Percentiles rank a stretch among this genome's conserved stretches.
These are phyloP conservation scores for Eristalis pertinax DNA, from an alignment of 2,888 invertebrate genomes.

Conservation along the genomic window DNA sequence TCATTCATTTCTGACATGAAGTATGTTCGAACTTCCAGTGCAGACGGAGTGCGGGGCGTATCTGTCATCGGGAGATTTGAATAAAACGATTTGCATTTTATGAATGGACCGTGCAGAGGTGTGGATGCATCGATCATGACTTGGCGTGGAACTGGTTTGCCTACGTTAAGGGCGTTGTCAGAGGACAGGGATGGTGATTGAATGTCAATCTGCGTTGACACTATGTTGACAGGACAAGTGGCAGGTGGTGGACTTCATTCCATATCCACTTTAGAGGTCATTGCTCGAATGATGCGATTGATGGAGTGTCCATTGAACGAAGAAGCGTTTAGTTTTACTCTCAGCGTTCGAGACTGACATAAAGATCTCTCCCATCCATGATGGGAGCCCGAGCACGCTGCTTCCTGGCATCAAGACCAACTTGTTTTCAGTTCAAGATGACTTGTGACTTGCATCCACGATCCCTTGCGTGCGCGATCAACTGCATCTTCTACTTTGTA, in stretches of 20 bases:
- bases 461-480: too few species aligned
- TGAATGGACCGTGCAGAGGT: background rate
- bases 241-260: background rate
- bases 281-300: too few species aligned
- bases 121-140: background rate
- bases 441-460: too few species aligned
- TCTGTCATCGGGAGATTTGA: background rate
- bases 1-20: background rate
- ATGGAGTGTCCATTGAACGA: too few species aligned
- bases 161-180: background rate
- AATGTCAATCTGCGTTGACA: background rate
- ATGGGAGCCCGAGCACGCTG: too few species aligned
- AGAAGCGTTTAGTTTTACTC: too few species aligned
- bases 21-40: background rate
- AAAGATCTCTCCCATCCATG: too few species aligned
- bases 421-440: too few species aligned
- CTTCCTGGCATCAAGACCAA: too few species aligned
- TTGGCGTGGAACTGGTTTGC: background rate
- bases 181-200: background rate
- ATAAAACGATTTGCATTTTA: background rate
- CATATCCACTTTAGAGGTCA: too few species aligned
- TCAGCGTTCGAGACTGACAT: too few species aligned
- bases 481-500: too few species aligned
- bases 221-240: background rate
- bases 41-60: background rate